Percentiles rank a stretch among this genome's conserved stretches.
Evolutionary conservation across 2,113 vertebrate genomes (phyloP).

Genomic region (Alexandromys fortis): DNA sequence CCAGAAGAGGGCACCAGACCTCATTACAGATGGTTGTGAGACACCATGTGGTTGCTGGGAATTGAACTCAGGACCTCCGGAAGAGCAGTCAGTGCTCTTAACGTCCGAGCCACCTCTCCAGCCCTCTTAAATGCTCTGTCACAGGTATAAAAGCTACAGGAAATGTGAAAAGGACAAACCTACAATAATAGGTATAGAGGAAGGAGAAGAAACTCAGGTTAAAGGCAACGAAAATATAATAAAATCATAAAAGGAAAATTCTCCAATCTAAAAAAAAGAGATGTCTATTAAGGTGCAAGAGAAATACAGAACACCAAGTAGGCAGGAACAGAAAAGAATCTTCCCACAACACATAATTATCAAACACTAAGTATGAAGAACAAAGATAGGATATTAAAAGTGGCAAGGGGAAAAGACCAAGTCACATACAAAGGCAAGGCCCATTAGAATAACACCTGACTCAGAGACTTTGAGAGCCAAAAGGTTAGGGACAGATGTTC

Average conservation of each 20-base stretch:
- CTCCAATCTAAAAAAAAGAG: background rate
- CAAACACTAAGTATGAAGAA: background rate
- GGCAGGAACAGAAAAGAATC: background rate
- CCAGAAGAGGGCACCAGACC: too few relatives aligned
- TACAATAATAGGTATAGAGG: background rate
- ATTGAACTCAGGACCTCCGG: too few relatives aligned
- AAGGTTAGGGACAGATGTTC: background rate
- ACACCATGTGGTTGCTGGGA: too few relatives aligned
- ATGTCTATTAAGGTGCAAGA: background rate
- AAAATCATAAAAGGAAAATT: background rate
- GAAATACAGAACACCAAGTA: background rate
- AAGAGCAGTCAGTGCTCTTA: too few relatives aligned
- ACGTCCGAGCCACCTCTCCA: too few relatives aligned
- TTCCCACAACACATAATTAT: background rate
- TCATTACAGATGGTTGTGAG: too few relatives aligned
- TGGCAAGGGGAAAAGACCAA: background rate
- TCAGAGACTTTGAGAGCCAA: too few relatives aligned
- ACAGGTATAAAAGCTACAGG: background rate
- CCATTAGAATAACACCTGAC: background rate
- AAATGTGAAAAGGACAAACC: background rate
- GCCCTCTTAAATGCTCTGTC: background rate
- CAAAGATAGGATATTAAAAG: background rate
- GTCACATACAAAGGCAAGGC: background rate
- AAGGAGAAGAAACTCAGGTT: background rate
- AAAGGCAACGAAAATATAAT: background rate